Percentiles rank a stretch among this genome's conserved stretches.
phyloP scores from a whole-genome alignment of 2,888 invertebrate species.

The Hypercompe scribonia region DNA sequence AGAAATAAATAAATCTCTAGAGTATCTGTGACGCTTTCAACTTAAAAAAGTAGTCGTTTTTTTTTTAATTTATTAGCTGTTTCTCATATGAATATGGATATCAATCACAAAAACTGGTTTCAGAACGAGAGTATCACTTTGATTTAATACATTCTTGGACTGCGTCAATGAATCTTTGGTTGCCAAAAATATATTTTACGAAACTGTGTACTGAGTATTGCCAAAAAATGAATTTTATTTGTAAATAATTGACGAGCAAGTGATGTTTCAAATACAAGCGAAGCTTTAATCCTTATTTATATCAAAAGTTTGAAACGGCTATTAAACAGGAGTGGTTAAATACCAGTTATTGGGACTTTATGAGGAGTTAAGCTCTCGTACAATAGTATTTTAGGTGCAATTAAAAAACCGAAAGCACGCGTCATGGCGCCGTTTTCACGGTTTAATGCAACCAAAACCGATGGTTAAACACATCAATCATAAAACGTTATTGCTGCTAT shows the following conservation, averaged over 20 bases:
- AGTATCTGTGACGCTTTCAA: conserved; percentile 17
- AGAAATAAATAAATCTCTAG: conserved; percentile 25
- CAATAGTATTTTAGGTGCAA: conserved; percentile 63
- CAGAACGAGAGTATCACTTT: conserved; percentile 43
- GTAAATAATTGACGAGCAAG: conserved; percentile 29
- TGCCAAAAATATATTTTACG: conserved; percentile 28
- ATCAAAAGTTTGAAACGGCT: conserved; percentile 17
- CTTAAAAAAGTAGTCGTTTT: conserved; percentile 5
- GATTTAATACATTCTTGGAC: conserved; percentile 39
- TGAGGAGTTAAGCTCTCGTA: conserved; percentile 48
- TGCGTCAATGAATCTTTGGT: conserved; percentile 33
- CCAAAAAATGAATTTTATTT: conserved; percentile 30
- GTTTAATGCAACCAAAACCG: conserved; percentile 62
- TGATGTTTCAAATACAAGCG: conserved; percentile 11
- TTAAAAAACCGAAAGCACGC: conserved; percentile 67
- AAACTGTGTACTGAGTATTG: conserved; percentile 26
- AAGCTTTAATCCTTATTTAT: conserved; percentile 15
- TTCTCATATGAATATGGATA: conserved; percentile 35
- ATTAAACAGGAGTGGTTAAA: conserved; percentile 26
- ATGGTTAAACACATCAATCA: conserved; percentile 74
- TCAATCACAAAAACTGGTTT: conserved; percentile 51
- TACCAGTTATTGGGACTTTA: conserved; percentile 40
- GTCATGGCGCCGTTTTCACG: conserved; percentile 64
- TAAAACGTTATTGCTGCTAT: conserved; percentile 69
- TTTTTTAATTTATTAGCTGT: conserved; percentile 41